Evolutionary conservation across 2,888 invertebrate genomes (phyloP), one percentile per base, ranked within the genome.

Genomic region (Mycalesis mineus): DNA sequence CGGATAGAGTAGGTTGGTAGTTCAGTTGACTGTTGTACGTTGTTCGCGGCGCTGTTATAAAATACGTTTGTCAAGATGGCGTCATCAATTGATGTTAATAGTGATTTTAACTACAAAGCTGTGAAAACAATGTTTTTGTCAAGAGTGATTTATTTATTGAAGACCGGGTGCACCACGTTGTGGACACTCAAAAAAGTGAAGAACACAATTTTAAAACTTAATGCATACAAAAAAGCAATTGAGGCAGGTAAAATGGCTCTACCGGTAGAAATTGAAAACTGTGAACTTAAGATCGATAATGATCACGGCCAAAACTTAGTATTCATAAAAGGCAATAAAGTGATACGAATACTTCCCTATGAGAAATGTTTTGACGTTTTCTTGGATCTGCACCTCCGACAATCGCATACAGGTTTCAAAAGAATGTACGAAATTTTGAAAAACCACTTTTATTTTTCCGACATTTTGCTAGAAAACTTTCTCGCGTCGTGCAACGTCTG

Each of bases 351-450:
- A 14, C 41, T 63, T 11, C 33, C 58, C 2, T 58, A 9, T 13
- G 63, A 61, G 41, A 55, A 63, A 13, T 48, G 60, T 41, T 58
- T 54, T 31, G 47, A 61, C 42, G 36, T 60, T 17, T 60, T 61
- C 15, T 50, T 58, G 7, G 63, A 60, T 6, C 15, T 51, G 14
- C 63, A 63, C 14, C 37, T 13, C 0, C 33, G 15, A 28, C 41
- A 42, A 17, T 11, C 33, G 7, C 60, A 63, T 31, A 53, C 50
- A 7, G 47, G 55, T 5, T 44, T 37, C 9, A 7, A 22, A 2
- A n/a, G 8, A 8, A 57, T 60, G 45, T 11, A 28, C 4, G 7
- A 17, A 5, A 7, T 45, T 13, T 31, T 62, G n/a, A 2, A 45
- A 6, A 31, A 45, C 8, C 42, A n/a, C 13, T 60, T 48, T 41